Base-by-base conservation (phyloP, 2,888 invertebrate genomes). In the Mesorhabditis sp. region DNA sequence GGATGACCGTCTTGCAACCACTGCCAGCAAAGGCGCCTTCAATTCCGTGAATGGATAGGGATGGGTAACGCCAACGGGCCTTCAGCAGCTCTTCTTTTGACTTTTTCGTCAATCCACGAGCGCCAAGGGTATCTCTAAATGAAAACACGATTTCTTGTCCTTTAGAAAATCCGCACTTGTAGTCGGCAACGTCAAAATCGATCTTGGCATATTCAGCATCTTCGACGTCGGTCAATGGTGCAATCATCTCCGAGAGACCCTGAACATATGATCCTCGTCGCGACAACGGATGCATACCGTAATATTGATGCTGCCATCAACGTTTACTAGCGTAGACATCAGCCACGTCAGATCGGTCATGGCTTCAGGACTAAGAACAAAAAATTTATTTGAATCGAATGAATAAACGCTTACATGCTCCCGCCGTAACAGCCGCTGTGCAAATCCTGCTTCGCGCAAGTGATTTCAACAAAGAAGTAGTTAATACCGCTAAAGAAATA, bases 371-470 rank as follows among this genome's bases (percentile, higher is more conserved):
- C 83, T 85, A 69, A 63, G 78, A 66, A 67, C 13, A 13, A 50
- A 15, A 65, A 66, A 10, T 13, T 66, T 67, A 45, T 67, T 50
- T 50, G 10, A 65, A 65, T 42, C 42, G 15, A 65, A 65, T 28
- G 10, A 67, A 0, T 28, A 70, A 69, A 43, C 28, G 88, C 89
- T 89, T 90, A 92, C 88, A 98, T 93, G 67, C 92, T 92, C 67
- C 97, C 97, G 68, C 98, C 98, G 87, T 91, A 95, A 4, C 93
- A 91, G 42, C 97, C 97, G 85, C 95, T 95, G 86, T 98, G 97
- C 65, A 98, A 88, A 89, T 98, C 97, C 88, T 93, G 94, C 61
- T 88, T 87, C 7, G 95, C 92, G 76, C 88, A 87, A 58, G 82
- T 75, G 86, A 96, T 93, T 86, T 92, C 91, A 7, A 97, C 90